phyloP scores from a whole-genome alignment of 2,888 invertebrate species.

The Drosophila borborema region DNA sequence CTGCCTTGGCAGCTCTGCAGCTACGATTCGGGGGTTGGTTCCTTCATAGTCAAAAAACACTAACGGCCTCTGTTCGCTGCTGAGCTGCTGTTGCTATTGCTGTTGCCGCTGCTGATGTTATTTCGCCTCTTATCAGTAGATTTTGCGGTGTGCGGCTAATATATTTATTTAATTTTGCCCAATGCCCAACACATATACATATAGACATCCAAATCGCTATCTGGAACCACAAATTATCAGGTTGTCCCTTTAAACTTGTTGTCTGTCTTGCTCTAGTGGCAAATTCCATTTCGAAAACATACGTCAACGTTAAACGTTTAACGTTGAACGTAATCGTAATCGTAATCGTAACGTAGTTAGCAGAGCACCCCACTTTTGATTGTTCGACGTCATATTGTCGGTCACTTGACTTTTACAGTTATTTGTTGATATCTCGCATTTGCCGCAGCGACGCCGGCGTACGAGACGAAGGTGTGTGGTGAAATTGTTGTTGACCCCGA shows the following conservation, averaged over 20 bases:
- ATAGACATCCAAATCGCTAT: conserved; percentile 33
- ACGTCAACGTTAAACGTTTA: conserved; percentile 12
- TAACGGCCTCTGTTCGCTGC: conserved; percentile 36
- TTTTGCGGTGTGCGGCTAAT: conserved; percentile 55
- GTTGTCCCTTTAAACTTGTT: conserved; percentile 25
- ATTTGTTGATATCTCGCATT: conserved; percentile 41
- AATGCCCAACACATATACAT: conserved; percentile 8
- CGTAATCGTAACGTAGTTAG: conserved; percentile 27
- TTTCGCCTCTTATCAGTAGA: conserved; percentile 59
- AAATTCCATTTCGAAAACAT: conserved; percentile 53
- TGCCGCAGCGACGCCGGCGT: conserved; percentile 9
- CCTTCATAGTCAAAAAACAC: conserved; percentile 10
- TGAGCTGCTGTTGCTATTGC: conserved; percentile 5
- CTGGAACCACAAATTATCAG: conserved; percentile 62
- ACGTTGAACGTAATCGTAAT: conserved; percentile 11
- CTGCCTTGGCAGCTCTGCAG: conserved; percentile 16
- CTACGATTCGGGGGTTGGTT: conserved; percentile 43
- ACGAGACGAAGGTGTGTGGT: conserved; percentile 30
- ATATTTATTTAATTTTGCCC: conserved; percentile 60
- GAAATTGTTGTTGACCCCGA: conserved; percentile 56
- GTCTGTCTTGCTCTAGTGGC: conserved; percentile 29
- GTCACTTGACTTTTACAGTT: conserved; percentile 65
- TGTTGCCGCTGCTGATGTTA: conserved; percentile 14
- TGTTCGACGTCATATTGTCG: conserved; percentile 64
- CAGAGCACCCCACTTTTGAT: conserved; percentile 1